These are phyloP conservation scores for Rhopalosiphum maidis DNA, from an alignment of 1,140 invertebrate species.

Conservation along the genomic window DNA sequence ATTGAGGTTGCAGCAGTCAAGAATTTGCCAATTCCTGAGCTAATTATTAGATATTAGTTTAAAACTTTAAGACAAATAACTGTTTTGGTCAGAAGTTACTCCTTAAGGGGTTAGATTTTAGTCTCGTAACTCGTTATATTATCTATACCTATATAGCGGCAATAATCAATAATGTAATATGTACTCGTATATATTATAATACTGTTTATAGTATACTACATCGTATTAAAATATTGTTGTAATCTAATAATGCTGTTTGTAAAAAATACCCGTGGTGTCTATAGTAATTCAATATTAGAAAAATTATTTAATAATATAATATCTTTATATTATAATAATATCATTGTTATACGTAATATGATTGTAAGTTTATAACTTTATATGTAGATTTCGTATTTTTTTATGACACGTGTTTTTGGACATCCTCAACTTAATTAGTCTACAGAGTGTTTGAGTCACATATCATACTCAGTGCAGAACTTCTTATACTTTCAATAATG, in stretches of 20 bases:
- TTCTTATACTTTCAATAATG: too few relatives aligned
- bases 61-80: background rate
- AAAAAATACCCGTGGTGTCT: constrained; percentile 7
- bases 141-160: background rate
- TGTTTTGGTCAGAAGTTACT: background rate
- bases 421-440: background rate
- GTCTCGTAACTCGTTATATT: background rate
- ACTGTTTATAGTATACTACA: background rate
- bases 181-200: background rate
- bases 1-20: too few relatives aligned
- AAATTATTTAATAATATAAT: background rate
- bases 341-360: background rate
- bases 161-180: background rate
- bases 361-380: background rate
- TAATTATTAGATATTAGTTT: background rate
- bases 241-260: background rate
- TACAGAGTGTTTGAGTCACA: background rate
- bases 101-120: background rate
- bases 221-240: background rate
- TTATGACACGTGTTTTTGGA: background rate
- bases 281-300: background rate
- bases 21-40: background rate
- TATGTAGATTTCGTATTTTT: background rate
- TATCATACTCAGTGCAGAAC: too few relatives aligned
- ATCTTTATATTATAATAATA: background rate